Evolutionary conservation across 2,113 vertebrate species (phyloP), one percentile per base, ranked within the genome.

Genomic region (Hippopotamus amphibius): DNA sequence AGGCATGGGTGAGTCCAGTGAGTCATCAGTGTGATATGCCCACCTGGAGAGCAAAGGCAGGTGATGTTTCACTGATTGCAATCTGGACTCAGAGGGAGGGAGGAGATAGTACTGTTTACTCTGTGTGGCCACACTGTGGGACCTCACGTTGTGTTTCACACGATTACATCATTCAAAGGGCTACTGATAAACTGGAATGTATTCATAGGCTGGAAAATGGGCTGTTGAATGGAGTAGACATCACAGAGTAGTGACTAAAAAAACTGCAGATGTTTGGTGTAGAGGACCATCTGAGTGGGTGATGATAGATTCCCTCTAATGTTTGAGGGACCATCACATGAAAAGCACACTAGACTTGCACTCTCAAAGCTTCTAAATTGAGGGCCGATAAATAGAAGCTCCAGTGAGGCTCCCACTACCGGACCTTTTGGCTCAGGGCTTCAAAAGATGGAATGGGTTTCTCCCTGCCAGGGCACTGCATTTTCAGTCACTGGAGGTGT

Each of bases 401-500:
- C 6, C 17, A 26, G 9, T 0, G 1, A 81, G 43, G 17, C 10
- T 59, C 41, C 33, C 13, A 26, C 46, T 9, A 22, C 26, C 14
- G 1, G n/a, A 59, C 43, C n/a, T 81, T 82, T 65, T 53, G 43
- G 41, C 76, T 80, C 11, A 24, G 76, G 46, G 66, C 74, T 76
- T 90, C 48, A 21, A 26, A 79, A 69, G 88, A 66, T 68, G n/a
- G 59, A 89, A 53, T 12, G 4, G 11, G 30, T 30, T 41, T 55
- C 72, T 69, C 37, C 68, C 65, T 79, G 74, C 48, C 28, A 4
- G 61, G 66, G 46, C 37, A 26, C 69, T 4, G 26, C 6, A 6
- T n/a, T 76, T 85, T 91, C 79, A 83, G 80, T 80, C 87, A 2
- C 69, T 48, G 53, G 94, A 85, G 66, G 59, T 74, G 88, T 81